Evolutionary conservation across 2,797 vertebrate genomes (phyloP), one percentile per base, ranked within the genome.

Genomic region (Delichon dasypus): DNA sequence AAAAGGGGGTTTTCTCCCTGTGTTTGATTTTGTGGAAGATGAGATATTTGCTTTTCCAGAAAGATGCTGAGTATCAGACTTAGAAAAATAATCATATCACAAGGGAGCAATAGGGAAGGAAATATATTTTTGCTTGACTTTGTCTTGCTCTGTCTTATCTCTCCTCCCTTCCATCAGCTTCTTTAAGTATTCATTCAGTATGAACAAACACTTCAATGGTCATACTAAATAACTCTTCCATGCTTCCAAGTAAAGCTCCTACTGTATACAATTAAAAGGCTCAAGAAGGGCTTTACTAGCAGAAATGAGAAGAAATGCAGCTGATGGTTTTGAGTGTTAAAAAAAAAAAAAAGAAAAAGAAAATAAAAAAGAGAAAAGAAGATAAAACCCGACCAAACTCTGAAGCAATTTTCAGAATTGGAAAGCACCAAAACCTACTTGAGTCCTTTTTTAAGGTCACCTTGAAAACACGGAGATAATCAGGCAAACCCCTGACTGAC

Each of bases 381-480:
- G 34, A 42, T 25, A 18, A 67, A 92, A 27, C 1, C 10, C 11
- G 5, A n/a, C 5, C 29, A 53, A 77, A 89, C 61, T 72, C 30
- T 79, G 34, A 90, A 72, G 18, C 5, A 7, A 19, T 83, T 85
- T 89, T 87, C 78, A 91, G 74, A 89, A 67, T 11, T 74, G 50
- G 62, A 95, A 92, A 92, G 55, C 60, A 90, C 53, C 67, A 67
- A 94, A 82, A 73, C 67, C 51, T 78, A 48, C 60, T 89, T 26
- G 21, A 87, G 45, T 57, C 20, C 21, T 73, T 81, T 82, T 75
- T 32, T 34, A 80, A 95, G 45, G 71, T 83, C 61, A 77, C 47
- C 47, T 54, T 89, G 57, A 83, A 85, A 92, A 67, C 16, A 40
- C 32, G 11, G 32, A 87, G 55, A 62, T 66, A 76, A 84, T 27